Conservation (phyloP, 30 jellyfish, hydroid and myxozoan genomes). For the Cassiopea andromeda region DNA sequence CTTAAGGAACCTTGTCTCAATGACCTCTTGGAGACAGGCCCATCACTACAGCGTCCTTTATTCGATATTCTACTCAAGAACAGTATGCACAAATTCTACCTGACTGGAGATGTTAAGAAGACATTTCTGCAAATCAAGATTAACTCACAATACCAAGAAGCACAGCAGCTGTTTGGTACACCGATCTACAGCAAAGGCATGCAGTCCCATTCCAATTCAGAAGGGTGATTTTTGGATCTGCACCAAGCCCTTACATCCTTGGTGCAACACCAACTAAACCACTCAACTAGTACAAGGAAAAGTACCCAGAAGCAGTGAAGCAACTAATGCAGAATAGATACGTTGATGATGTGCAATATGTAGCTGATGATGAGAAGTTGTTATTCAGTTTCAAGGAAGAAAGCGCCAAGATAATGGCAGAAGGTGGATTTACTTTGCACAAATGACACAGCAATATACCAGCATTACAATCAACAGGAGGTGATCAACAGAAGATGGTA, state of each 20-base stretch:
- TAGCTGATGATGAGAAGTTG: constrained; percentile 15
- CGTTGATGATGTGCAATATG: constrained; percentile 26
- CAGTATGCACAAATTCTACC: constrained; percentile 49
- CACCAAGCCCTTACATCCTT: constrained; percentile 68
- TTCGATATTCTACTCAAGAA: constrained; percentile 71
- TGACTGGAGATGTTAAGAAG: constrained; percentile 78
- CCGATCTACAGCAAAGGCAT: constrained; percentile 46
- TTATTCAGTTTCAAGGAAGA: constrained; percentile 12
- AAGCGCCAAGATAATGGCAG: constrained; percentile 28
- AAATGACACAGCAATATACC: constrained; percentile 42
- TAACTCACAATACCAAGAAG: constrained; percentile 64
- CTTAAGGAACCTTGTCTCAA: constrained; percentile 70
- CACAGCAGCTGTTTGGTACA: constrained; percentile 71
- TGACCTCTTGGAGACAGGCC: constrained; percentile 82
- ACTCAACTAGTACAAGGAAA: constrained; percentile 31
- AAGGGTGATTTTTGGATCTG: constrained; percentile 43
- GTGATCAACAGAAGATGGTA: not conserved
- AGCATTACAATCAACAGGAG: not conserved
- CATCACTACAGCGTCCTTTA: constrained; percentile 64
- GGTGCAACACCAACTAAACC: constrained; percentile 66
- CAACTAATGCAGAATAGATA: constrained; percentile 3
- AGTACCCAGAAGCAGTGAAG: constrained; percentile 1
- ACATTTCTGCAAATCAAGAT: constrained; percentile 77
- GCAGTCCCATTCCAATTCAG: constrained; percentile 62
- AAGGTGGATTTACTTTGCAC: constrained; percentile 39